phyloP scores from a whole-genome alignment of 2,888 invertebrate species.

The Plebejus melissa region DNA sequence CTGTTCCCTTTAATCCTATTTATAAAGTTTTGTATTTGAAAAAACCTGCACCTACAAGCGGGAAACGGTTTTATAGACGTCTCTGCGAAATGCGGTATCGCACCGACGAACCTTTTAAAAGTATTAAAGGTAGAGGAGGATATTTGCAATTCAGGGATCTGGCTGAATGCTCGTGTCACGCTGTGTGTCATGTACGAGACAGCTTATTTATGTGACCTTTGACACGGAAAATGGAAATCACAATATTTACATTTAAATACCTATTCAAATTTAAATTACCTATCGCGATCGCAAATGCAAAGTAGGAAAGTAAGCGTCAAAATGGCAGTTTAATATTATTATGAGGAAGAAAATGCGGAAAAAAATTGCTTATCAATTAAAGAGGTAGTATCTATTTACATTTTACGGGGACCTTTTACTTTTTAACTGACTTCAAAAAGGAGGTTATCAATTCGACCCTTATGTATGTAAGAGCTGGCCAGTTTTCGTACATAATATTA shows the following conservation, averaged over 20 bases:
- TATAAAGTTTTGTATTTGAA: no score
- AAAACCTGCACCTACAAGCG: background rate
- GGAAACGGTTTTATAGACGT: background rate
- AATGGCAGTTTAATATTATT: no score
- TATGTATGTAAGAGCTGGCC: no score
- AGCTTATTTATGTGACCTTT: background rate
- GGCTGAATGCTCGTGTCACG: background rate
- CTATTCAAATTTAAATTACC: background rate
- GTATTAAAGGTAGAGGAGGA: background rate
- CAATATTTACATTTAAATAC: background rate
- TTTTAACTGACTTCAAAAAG: no score
- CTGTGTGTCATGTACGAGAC: background rate
- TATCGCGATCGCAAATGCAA: background rate
- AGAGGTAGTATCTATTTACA: no score
- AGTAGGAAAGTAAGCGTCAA: no score
- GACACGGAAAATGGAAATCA: background rate
- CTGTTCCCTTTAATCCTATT: no score
- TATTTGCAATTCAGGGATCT: conserved; percentile 1
- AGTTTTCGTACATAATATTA: no score
- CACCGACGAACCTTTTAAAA: background rate
- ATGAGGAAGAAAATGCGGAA: no score
- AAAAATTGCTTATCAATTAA: no score
- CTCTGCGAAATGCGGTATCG: background rate
- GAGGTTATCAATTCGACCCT: no score
- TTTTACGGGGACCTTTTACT: no score